Percentiles rank a stretch among this genome's conserved stretches.
phyloP scores from a whole-genome alignment of 1,140 invertebrate species.

The Drosophila gunungcola region DNA sequence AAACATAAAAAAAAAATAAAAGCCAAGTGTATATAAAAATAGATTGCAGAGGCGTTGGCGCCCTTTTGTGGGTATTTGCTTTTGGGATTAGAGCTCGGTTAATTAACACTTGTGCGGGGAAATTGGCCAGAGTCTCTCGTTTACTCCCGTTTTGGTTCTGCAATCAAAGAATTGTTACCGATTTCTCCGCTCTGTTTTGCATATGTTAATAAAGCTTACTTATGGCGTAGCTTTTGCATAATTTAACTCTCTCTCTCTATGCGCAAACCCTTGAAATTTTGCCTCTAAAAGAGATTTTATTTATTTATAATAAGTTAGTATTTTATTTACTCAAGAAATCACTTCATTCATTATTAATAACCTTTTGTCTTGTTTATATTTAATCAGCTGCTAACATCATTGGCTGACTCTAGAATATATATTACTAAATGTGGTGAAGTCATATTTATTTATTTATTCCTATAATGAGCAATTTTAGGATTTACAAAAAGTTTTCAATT shows the following conservation, averaged over 20 bases:
- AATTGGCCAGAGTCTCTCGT: not conserved
- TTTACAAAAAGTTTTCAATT: too few relatives aligned
- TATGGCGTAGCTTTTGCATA: not conserved
- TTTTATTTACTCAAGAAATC: not conserved
- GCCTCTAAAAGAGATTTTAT: not conserved
- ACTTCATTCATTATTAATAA: not conserved
- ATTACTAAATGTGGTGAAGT: too few relatives aligned
- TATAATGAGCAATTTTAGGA: too few relatives aligned
- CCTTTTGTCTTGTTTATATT: too few relatives aligned
- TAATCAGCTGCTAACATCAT: too few relatives aligned
- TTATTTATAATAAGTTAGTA: not conserved
- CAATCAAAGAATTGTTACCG: slow-evolving; percentile 15
- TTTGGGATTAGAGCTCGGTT: slow-evolving; percentile 6
- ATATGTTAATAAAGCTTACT: slow-evolving; percentile 11
- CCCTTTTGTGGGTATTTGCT: slow-evolving; percentile 1
- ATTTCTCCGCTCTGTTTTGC: slow-evolving; percentile 16
- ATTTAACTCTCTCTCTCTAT: not conserved
- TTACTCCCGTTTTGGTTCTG: slow-evolving; percentile 16
- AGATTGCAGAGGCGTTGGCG: slow-evolving; percentile 15
- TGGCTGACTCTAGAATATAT: too few relatives aligned
- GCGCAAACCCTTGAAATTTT: slow-evolving; percentile 12
- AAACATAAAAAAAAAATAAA: not conserved
- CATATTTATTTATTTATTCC: too few relatives aligned
- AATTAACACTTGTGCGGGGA: slow-evolving; percentile 25
- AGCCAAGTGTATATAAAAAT: slow-evolving; percentile 5